Conservation (phyloP, 2,113 vertebrate species). For the Ciconia boyciana region DNA sequence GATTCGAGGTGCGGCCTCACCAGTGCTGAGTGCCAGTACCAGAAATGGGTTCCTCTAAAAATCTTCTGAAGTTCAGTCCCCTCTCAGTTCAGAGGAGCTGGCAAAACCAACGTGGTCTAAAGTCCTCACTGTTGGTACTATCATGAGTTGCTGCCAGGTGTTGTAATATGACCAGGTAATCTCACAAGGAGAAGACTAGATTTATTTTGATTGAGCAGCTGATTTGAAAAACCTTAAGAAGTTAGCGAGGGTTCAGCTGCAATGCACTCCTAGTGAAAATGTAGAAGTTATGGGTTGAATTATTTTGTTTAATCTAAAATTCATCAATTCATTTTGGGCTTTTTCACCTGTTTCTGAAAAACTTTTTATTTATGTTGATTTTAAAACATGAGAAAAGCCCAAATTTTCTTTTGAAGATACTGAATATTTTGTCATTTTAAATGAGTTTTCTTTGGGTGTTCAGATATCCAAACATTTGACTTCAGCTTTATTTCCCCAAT, state of each 20-base stretch:
- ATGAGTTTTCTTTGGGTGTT: background rate
- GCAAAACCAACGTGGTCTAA: background rate
- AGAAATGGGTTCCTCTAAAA: background rate
- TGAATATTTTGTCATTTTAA: background rate
- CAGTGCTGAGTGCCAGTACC: background rate
- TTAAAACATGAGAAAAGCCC: background rate
- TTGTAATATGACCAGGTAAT: background rate
- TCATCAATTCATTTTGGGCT: background rate
- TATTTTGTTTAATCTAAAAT: background rate
- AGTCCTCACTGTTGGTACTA: background rate
- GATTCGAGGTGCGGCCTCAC: accelerated
- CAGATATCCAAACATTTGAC: background rate
- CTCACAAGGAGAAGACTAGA: background rate
- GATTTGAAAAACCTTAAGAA: background rate
- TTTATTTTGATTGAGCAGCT: background rate
- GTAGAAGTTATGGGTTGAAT: background rate
- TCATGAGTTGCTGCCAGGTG: background rate
- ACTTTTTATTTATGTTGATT: background rate
- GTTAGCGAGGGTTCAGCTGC: background rate
- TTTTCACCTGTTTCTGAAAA: background rate
- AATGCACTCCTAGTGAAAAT: background rate
- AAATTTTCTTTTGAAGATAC: background rate
- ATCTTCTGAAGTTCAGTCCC: background rate
- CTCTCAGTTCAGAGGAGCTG: background rate
- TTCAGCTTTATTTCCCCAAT: background rate